Base-by-base conservation (phyloP, 2,113 vertebrate genomes). In the Mesitornis unicolor region DNA sequence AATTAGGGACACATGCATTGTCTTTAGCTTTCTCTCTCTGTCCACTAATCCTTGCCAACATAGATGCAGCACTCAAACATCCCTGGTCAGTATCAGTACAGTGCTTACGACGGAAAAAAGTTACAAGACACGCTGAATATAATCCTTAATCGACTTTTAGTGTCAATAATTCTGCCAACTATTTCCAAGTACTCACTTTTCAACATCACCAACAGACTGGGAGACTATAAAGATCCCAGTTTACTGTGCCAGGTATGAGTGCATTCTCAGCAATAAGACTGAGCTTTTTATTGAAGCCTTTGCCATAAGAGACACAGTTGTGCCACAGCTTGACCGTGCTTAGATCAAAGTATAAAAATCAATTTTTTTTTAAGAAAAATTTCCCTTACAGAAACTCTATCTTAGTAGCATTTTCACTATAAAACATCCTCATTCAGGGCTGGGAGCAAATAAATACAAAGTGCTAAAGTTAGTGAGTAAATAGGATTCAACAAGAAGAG, bases 401-500 rank as follows among this genome's bases (percentile, higher is more conserved):
- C 38, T 83, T 47, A 70, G 71, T 6, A 74, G 11, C 38, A 42
- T 59, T 67, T 54, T 67, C 57, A 54, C 51, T 79, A 36, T 22
- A 68, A 79, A 92, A 69, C 9, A 1, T 45, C n/a, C 60, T 33
- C 74, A 64, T 10, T 71, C 45, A 53, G 48, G 20, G 33, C 65
- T 48, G 8, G 20, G 57, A 91, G 69, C 36, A 87, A 87, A 54
- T 45, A 91, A 94, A 87, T 18, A 69, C 38, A 3, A 31, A 91
- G 60, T 73, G 84, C 61, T 80, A 64, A 87, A 94, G 73, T 19
- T 77, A 94, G 29, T 24, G 53, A 93, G 89, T 71, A 95, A 91
- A 94, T 50, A 60, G 53, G 50, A 84, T 81, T 90, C 85, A 86
- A 69, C 16, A 77, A 59, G 60, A 71, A 65, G 18, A 84, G 48